Base-by-base conservation (phyloP, 1,140 invertebrate genomes). In the Diabrotica undecimpunctata region DNA sequence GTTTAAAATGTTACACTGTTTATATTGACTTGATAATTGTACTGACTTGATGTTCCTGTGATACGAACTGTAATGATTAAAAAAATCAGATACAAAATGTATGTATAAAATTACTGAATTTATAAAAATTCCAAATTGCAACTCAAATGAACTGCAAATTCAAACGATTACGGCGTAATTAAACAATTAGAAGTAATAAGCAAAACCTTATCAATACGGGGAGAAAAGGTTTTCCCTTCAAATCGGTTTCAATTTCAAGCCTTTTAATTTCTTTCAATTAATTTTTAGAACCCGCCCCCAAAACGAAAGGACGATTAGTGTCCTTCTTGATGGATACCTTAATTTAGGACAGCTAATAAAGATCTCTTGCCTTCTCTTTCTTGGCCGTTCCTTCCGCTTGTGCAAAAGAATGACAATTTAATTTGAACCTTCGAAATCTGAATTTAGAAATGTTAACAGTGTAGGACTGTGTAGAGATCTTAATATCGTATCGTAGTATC, bases 391-490 rank as follows among this genome's bases (percentile, higher is more conserved):
- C 55, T 36, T 37, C 37, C 55, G 37, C 7, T 57, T 37, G 55
- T 57, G 59, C 37, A 63, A 70, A 73, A 71, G 71, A 75, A 72
- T 75, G 72, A 75, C 72, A 75, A 71, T 74, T 73, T 74, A 73
- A 73, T 74, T 74, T 52, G 59, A 61, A 61, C 59, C 52, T 61
- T 72, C 72, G 66, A 70, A 68, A 74, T 69, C 66, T 72, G 67
- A 70, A 70, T 66, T 70, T 37, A 37, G 25, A 57, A 57, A 57
- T 57, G 10, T 25, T 13, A 25, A 55, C 36, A 55, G 38, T 38
- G 51, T 51, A 39, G 54, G 36, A 68, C 64, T 67, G 62, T n/a
- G n/a, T n/a, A n/a, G n/a, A n/a, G n/a, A n/a, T n/a, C n/a, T n/a
- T n/a, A n/a, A n/a, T n/a, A n/a, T n/a, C n/a, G n/a, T n/a, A n/a